These are phyloP conservation scores for Pyrocoelia pectoralis DNA, from an alignment of 2,888 invertebrate species.

Conservation along the genomic window DNA sequence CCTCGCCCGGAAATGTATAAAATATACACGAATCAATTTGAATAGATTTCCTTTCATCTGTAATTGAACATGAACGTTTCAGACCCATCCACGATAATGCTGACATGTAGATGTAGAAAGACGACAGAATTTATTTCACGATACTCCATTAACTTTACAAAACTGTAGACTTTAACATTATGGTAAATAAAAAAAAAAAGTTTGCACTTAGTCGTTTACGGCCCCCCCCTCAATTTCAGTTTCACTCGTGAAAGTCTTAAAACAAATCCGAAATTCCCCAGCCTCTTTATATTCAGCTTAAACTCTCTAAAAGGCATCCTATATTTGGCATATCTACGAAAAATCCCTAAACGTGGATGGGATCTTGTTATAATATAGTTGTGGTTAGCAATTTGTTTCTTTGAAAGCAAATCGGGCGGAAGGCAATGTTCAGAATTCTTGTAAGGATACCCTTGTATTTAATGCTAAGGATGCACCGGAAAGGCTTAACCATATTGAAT, in stretches of 20 bases:
- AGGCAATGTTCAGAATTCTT: conserved; percentile 32
- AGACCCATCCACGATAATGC: conserved; percentile 32
- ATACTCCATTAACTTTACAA: background rate
- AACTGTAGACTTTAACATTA: background rate
- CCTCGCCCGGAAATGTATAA: conserved; percentile 33
- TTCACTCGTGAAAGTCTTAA: background rate
- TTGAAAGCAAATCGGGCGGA: conserved; percentile 37
- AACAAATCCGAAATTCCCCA: background rate
- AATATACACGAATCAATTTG: conserved; percentile 38
- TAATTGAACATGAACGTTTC: conserved; percentile 38
- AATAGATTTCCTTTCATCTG: conserved; percentile 40
- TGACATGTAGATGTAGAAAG: conserved; percentile 23
- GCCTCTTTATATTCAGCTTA: background rate
- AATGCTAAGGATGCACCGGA: conserved; percentile 33
- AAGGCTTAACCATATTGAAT: conserved; percentile 29
- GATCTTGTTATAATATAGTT: conserved; percentile 39
- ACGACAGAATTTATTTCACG: conserved; percentile 18
- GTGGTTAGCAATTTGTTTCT: conserved; percentile 41
- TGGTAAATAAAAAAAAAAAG: background rate
- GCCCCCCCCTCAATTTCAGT: no score
- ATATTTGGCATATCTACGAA: conserved; percentile 11
- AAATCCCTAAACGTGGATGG: conserved; percentile 13
- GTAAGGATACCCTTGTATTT: conserved; percentile 30
- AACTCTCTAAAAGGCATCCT: conserved; percentile 2
- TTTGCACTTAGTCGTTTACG: no score